Evolutionary conservation across 2,113 vertebrate genomes (phyloP).

Genomic region (Hippocampus zosterae): DNA sequence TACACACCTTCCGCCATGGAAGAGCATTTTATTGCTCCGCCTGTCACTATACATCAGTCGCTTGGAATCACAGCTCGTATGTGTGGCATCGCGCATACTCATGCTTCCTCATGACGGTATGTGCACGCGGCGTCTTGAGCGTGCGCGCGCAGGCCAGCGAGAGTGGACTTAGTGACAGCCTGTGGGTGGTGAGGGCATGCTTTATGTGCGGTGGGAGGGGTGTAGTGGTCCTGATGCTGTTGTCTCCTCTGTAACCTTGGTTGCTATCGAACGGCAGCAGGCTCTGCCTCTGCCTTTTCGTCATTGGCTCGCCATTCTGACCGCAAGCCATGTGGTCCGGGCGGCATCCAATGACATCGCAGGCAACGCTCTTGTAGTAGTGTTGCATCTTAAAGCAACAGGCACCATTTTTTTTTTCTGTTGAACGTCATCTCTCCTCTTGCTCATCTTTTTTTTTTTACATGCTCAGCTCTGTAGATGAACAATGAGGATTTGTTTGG

Average conservation of each 20-base stretch:
- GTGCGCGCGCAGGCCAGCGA: background rate
- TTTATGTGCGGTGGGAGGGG: constrained; percentile 32
- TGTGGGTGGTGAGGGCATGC: constrained; percentile 40
- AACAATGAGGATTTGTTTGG: background rate
- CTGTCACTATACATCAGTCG: background rate
- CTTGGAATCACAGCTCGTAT: background rate
- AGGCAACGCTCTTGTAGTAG: constrained; percentile 50
- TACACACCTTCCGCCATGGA: too few relatives aligned
- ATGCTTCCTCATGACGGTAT: constrained; percentile 1
- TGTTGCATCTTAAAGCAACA: constrained; percentile 68
- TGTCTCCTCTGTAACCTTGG: constrained; percentile 76
- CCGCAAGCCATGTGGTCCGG: constrained; percentile 67
- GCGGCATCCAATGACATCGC: constrained; percentile 63
- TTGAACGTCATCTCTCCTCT: background rate
- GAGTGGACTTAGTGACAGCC: constrained; percentile 21
- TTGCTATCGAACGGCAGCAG: constrained; percentile 77
- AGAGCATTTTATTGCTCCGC: background rate
- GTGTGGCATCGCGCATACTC: background rate
- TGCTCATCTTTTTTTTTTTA: constrained; percentile 6
- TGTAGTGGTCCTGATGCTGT: constrained; percentile 69
- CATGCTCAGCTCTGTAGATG: constrained; percentile 5
- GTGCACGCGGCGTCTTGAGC: constrained; percentile 23
- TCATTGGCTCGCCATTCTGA: constrained; percentile 70
- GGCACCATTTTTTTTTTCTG: constrained; percentile 35
- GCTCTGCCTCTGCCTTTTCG: constrained; percentile 66